Conservation (phyloP, 2,113 vertebrate species). For the Laterallus jamaicensis region DNA sequence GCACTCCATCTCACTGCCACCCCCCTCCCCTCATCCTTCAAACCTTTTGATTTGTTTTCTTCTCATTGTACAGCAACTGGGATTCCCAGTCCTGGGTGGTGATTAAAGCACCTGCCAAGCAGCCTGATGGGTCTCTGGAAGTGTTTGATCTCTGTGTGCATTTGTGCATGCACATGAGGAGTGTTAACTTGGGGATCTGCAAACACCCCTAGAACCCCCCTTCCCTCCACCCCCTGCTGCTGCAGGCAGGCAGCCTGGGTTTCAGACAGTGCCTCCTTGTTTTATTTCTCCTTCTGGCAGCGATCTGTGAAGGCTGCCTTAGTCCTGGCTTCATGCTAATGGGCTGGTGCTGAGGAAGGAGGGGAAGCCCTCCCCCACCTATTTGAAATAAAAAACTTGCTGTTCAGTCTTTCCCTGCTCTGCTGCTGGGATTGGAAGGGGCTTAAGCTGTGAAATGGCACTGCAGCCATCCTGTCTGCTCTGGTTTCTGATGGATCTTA, state of each 20-base stretch:
- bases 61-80: neutral
- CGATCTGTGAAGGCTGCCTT: neutral
- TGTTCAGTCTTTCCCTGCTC: neutral
- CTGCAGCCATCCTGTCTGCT: neutral
- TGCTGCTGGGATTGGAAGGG: neutral
- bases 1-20: rapidly evolving
- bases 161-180: rapidly evolving
- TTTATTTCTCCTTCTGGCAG: neutral
- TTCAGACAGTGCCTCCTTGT: neutral
- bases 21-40: neutral
- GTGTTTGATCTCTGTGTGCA: neutral
- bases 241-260: neutral
- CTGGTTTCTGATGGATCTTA: neutral
- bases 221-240: too few species aligned
- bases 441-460: neutral
- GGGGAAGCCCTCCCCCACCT: neutral
- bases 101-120: neutral
- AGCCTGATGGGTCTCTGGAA: neutral
- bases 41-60: neutral
- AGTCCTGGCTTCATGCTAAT: neutral
- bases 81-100: neutral
- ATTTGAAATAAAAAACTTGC: neutral
- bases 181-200: neutral
- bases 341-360: neutral
- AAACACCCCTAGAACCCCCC: neutral